phyloP scores from a whole-genome alignment of 2,113 vertebrate genomes.

The cat (Felis catus) region DNA sequence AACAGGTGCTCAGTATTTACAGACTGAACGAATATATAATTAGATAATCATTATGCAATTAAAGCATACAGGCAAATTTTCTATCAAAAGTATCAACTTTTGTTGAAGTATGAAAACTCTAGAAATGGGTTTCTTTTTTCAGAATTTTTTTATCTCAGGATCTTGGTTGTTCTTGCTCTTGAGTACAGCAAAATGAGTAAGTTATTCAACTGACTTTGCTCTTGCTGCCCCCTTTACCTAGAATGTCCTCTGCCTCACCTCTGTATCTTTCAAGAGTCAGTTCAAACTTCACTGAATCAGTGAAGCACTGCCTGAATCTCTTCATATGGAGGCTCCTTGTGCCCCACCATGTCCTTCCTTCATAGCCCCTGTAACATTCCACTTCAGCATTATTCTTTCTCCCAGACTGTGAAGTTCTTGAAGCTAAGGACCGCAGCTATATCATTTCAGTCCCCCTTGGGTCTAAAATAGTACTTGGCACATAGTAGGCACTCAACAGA shows the following conservation, averaged over 20 bases:
- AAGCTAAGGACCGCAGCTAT: not conserved
- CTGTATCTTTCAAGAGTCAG: not conserved
- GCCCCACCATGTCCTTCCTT: not conserved
- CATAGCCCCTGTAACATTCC: not conserved
- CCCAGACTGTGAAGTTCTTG: not conserved
- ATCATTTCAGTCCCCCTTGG: not conserved
- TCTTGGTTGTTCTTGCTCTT: not conserved
- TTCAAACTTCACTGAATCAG: not conserved
- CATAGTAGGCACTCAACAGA: not conserved
- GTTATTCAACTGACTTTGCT: not conserved
- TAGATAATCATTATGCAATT: not conserved
- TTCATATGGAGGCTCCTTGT: not conserved
- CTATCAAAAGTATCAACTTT: conserved; percentile 28
- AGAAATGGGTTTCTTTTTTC: not conserved
- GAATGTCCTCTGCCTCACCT: not conserved
- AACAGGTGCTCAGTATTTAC: not conserved
- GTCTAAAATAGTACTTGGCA: not conserved
- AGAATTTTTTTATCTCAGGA: not conserved
- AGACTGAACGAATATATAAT: not conserved
- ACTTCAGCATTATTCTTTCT: not conserved
- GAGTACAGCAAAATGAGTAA: not conserved
- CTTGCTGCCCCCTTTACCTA: not conserved
- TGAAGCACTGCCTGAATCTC: not conserved
- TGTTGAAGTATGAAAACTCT: not conserved
- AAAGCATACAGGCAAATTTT: not conserved